phyloP scores from a whole-genome alignment of 2,888 invertebrate genomes.

The Sisyra terminalis region DNA sequence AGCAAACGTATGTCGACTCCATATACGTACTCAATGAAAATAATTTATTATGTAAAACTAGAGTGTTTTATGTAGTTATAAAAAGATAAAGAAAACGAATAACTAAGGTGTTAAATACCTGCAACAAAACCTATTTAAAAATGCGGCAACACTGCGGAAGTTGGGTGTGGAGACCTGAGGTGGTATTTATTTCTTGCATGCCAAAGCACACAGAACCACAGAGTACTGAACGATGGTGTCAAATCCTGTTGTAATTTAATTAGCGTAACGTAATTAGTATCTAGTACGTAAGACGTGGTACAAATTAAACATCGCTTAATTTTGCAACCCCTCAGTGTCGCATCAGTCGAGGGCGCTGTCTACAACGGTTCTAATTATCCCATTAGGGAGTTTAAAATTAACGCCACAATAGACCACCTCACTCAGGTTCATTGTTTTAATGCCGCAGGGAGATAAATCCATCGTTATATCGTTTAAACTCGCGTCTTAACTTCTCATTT shows the following conservation, averaged over 20 bases:
- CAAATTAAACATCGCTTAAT: slow-evolving; percentile 6
- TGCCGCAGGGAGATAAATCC: background rate
- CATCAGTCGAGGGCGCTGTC: background rate
- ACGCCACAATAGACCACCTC: background rate
- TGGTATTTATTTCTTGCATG: too few species aligned
- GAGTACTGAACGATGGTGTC: too few species aligned
- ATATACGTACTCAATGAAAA: too few species aligned
- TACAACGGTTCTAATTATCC: slow-evolving; percentile 1
- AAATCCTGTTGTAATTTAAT: slow-evolving; percentile 4
- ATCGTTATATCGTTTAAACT: background rate
- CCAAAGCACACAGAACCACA: too few species aligned
- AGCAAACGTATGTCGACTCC: too few species aligned
- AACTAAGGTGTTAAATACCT: too few species aligned
- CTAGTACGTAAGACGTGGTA: background rate
- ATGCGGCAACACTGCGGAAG: too few species aligned
- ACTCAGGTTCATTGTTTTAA: background rate
- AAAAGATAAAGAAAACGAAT: too few species aligned
- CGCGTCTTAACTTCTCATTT: background rate
- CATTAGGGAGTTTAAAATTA: slow-evolving; percentile 3
- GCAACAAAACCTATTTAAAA: too few species aligned
- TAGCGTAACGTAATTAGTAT: slow-evolving; percentile 7
- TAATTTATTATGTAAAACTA: too few species aligned
- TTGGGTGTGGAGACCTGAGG: too few species aligned
- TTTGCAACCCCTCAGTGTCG: slow-evolving; percentile 1
- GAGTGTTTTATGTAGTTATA: too few species aligned